Conservation (phyloP, 2,888 invertebrate species). For the Sinopyrophorus schimmeli region DNA sequence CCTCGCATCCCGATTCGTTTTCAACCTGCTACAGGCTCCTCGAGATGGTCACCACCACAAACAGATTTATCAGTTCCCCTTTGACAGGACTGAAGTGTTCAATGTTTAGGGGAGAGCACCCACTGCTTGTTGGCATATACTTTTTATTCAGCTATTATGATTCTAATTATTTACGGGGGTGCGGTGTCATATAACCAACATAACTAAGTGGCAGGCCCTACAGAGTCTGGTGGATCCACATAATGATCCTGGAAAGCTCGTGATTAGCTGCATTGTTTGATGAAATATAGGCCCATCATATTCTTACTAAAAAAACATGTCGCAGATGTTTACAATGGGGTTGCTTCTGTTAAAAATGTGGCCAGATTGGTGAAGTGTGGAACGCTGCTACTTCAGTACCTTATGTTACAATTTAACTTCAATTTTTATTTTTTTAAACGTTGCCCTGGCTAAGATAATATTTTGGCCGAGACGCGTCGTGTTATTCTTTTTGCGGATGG, state of each 20-base stretch:
- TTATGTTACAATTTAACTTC: slow-evolving; percentile 28
- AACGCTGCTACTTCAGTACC: slow-evolving; percentile 34
- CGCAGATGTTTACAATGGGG: slow-evolving; percentile 52
- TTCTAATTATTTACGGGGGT: slow-evolving; percentile 56
- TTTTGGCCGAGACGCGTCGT: too few relatives aligned
- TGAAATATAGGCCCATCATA: slow-evolving; percentile 52
- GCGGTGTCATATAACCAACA: slow-evolving; percentile 53
- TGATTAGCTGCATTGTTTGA: slow-evolving; percentile 44
- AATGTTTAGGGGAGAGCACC: slow-evolving; percentile 45
- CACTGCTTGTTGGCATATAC: slow-evolving; percentile 52
- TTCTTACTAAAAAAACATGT: slow-evolving; percentile 50
- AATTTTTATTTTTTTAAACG: too few relatives aligned
- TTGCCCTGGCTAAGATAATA: too few relatives aligned
- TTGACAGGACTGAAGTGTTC: slow-evolving; percentile 52
- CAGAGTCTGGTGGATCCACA: slow-evolving; percentile 37
- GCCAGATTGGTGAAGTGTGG: slow-evolving; percentile 50
- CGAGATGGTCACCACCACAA: slow-evolving; percentile 52
- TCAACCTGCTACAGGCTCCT: slow-evolving; percentile 49
- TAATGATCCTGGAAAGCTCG: slow-evolving; percentile 45
- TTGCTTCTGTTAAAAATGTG: slow-evolving; percentile 47
- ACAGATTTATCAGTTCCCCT: slow-evolving; percentile 56
- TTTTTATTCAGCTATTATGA: slow-evolving; percentile 57
- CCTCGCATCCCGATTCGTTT: slow-evolving; percentile 38
- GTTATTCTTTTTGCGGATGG: too few relatives aligned
- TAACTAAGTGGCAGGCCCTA: slow-evolving; percentile 54